Percentiles rank a stretch among this genome's conserved stretches.
These are phyloP conservation scores for Lipotes vexillifer DNA, from an alignment of 2,113 vertebrate species.

Conservation along the genomic window DNA sequence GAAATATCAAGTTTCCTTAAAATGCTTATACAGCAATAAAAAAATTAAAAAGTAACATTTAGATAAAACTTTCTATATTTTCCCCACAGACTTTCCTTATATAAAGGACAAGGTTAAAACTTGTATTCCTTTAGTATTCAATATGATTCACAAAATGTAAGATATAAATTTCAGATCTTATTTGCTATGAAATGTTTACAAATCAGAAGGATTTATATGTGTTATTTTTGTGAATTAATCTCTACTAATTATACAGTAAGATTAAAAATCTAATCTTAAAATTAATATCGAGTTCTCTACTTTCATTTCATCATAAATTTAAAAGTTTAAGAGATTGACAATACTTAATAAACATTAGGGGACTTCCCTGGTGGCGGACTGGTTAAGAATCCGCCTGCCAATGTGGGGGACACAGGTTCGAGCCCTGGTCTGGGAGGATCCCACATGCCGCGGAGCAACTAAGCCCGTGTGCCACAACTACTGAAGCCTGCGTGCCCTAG, in stretches of 20 bases:
- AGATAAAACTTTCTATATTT: constrained; percentile 10
- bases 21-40: neutral
- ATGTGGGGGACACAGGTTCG: too few species aligned
- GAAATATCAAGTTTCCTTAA: constrained; percentile 5
- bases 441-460: too few species aligned
- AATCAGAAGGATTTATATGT: neutral
- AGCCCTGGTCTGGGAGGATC: too few species aligned
- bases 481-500: too few species aligned
- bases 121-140: neutral
- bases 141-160: neutral
- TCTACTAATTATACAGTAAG: neutral
- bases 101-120: constrained; percentile 3
- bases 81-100: neutral
- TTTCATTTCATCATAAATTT: constrained; percentile 18
- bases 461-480: too few species aligned
- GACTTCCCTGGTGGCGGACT: too few species aligned
- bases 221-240: neutral
- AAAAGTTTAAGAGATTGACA: neutral
- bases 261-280: constrained; percentile 37
- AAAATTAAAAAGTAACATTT: neutral
- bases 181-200: constrained; percentile 6
- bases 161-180: neutral
- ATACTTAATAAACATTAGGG: neutral
- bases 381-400: too few species aligned
- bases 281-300: neutral